Base-by-base conservation (phyloP, 2,797 vertebrate species). In the Coilia nasus region DNA sequence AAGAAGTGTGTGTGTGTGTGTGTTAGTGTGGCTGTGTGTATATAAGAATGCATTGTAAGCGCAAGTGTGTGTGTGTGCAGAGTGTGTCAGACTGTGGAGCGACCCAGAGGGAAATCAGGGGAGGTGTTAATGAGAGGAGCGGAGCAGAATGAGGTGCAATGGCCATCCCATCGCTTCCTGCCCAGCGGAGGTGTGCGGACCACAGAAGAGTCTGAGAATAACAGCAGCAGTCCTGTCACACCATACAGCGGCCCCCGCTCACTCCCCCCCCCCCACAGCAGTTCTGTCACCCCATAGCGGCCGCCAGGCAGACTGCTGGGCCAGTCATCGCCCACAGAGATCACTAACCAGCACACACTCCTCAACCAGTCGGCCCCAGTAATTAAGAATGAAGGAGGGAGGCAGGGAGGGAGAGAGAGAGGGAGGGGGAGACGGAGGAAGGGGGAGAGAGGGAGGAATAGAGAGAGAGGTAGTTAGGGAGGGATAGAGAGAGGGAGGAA, bases 111-210 rank as follows among this genome's bases (percentile, higher is more conserved):
- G 64, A 71, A 71, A 71, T 71, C 64, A 71, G 3, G 31, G 64
- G 64, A 35, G 31, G 64, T 71, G 64, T 71, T 71, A 71, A 71
- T 71, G 64, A 71, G 64, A 35, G 64, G 64, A 31, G 25, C 5
- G 12, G 28, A 17, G 10, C 25, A 71, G 64, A 25, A 28, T 14
- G 64, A 14, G 64, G 31, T 25, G 31, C 64, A 67, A 25, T n/a
- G 23, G 62, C 62, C 11, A 12, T 14, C 10, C 62, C n/a, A 64
- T 25, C 57, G 17, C 56, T 17, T 0, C 56, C 56, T 4, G 15
- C 56, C 56, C 56, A 41, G 35, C 5, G 35, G 35, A 41, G 35
- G 35, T 5, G 35, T 41, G 35, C 35, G 35, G 35, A 5, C 35
- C 35, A 41, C 35, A 41, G 35, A 41, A 41, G 35, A 2, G 35